Evolutionary conservation across 2,888 invertebrate genomes (phyloP), one percentile per base, ranked within the genome.

Genomic region (Dryococelus australis): DNA sequence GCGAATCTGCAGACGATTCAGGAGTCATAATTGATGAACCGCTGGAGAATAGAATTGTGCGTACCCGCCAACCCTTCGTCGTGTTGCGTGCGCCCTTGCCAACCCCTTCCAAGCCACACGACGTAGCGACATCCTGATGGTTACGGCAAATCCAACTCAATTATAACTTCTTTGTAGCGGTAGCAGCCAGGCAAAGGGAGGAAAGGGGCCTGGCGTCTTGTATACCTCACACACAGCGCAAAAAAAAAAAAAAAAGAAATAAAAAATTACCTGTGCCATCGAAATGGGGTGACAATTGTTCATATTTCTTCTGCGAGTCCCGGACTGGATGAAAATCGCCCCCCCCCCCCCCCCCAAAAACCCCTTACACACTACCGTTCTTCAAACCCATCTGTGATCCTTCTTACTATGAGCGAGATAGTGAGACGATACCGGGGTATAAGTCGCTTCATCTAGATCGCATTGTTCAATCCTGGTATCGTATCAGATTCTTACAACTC

Each of bases 401-500:
- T 43, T n/a, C n/a, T 65, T 65, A 24, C 65, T 16, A 65, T n/a
- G 65, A 24, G 26, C 81, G 86, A 86, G 86, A 83, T 81, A 81
- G 47, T 47, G 65, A 24, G 86, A 26, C 53, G 83, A 83, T 83
- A 35, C 28, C 83, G 35, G 43, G 9, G 83, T 83, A 28, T 65
- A 65, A 65, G 83, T 28, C 28, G 83, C 86, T 85, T 87, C 87
- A 85, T 87, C 87, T 87, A 87, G 87, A 85, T 87, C 85, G 80
- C 85, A 87, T 87, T 87, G 85, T 87, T 53, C 87, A 28, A 83
- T 6, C n/a, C 79, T 8, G 27, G 26, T 79, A 24, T 27, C 79
- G 79, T 79, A 79, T 79, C 79, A 79, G 79, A 79, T 79, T 79
- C 79, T 79, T 79, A n/a, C 3, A 35, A 26, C 79, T 79, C 79